These are phyloP conservation scores for Geococcyx californianus DNA, from an alignment of 2,113 vertebrate species.

Conservation along the genomic window DNA sequence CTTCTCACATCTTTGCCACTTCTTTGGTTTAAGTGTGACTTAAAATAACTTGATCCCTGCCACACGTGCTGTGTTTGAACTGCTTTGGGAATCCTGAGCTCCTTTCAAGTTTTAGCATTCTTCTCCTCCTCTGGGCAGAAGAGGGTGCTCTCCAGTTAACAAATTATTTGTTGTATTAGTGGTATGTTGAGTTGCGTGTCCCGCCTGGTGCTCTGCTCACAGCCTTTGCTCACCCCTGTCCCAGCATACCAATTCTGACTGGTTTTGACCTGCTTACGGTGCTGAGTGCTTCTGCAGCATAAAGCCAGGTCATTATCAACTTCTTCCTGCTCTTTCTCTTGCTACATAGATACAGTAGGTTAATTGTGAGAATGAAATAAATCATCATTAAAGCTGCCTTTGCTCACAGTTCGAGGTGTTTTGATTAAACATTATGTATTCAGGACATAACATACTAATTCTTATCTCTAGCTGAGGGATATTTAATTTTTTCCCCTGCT, in stretches of 20 bases:
- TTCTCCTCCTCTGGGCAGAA: not conserved
- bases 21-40: not conserved
- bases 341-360: not conserved
- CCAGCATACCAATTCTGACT: not conserved
- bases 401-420: not conserved
- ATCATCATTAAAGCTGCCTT: not conserved
- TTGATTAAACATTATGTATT: not conserved
- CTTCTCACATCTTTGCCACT: not conserved
- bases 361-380: not conserved
- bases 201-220: not conserved
- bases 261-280: not conserved
- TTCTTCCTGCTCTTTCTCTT: not conserved
- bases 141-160: not conserved
- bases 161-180: not conserved
- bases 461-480: not conserved
- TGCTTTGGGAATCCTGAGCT: not conserved
- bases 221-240: not conserved
- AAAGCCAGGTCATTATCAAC: not conserved
- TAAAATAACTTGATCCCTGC: not conserved
- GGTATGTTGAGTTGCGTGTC: rapidly evolving
- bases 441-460: not conserved
- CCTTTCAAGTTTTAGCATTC: not conserved
- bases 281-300: not conserved
- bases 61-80: rapidly evolving
- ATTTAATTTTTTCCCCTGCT: not conserved